phyloP scores from a whole-genome alignment of 2,888 invertebrate genomes.

The Xestia rhomboidea region DNA sequence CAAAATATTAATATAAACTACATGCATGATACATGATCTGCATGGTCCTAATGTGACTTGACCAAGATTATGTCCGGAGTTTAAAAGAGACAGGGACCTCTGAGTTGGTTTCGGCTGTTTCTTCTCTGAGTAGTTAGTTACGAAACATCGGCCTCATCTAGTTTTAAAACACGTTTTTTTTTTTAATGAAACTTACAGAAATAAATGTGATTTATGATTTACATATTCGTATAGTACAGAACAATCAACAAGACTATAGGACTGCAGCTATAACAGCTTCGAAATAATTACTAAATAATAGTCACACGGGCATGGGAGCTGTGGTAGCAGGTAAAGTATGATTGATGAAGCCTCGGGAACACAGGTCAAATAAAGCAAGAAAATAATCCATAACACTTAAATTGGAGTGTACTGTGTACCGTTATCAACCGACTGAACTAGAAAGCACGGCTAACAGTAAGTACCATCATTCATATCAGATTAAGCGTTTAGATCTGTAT shows the following conservation, averaged over 20 bases:
- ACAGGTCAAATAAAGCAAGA: conserved; percentile 36
- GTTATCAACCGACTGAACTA: conserved; percentile 58
- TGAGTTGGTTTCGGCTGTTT: background rate
- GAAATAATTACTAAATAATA: conserved; percentile 1
- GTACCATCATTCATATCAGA: conserved; percentile 50
- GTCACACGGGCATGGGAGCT: background rate
- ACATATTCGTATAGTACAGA: background rate
- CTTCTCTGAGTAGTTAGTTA: background rate
- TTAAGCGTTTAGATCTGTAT: conserved; percentile 50
- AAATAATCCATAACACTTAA: conserved; percentile 41
- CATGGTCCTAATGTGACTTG: background rate
- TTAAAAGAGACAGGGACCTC: background rate
- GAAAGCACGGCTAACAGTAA: conserved; percentile 48
- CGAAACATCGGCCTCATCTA: background rate
- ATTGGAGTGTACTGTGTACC: conserved; percentile 50
- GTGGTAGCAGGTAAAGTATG: conserved; percentile 32
- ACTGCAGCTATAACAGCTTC: background rate
- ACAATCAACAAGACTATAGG: background rate
- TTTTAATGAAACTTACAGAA: background rate
- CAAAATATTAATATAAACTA: background rate
- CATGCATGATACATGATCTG: background rate
- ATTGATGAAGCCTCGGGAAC: conserved; percentile 34
- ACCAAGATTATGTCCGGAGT: background rate
- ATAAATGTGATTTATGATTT: background rate
- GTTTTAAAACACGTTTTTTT: background rate